Evolutionary conservation across 2,113 vertebrate species (phyloP).

Genomic region (Zosterops borbonicus): DNA sequence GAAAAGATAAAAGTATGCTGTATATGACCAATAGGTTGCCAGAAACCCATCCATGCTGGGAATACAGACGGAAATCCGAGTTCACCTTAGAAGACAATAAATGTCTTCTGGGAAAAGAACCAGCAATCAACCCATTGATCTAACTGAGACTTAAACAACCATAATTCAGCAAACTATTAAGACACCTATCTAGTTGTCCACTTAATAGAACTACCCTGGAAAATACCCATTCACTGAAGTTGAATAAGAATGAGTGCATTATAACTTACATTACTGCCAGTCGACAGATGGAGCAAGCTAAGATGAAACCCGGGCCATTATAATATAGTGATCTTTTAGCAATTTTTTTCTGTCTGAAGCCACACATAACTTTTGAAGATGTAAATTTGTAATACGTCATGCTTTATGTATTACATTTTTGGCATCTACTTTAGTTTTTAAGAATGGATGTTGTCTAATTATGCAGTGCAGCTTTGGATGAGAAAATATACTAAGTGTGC

Average conservation of each 20-base stretch:
- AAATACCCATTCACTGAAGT: constrained; percentile 31
- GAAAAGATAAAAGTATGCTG: neutral
- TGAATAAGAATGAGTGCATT: constrained; percentile 46
- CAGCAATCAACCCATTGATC: constrained; percentile 46
- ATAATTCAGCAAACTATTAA: constrained; percentile 50
- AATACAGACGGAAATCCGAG: neutral
- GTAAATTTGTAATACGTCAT: constrained; percentile 78
- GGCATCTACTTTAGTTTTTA: constrained; percentile 82
- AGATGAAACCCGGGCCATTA: constrained; percentile 37
- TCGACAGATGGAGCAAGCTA: constrained; percentile 25
- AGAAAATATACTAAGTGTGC: constrained; percentile 84
- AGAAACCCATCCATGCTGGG: neutral
- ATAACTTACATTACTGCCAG: constrained; percentile 49
- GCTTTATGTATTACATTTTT: constrained; percentile 78
- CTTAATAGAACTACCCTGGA: constrained; percentile 48
- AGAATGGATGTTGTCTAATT: constrained; percentile 86
- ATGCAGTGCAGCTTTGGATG: constrained; percentile 78
- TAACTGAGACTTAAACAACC: neutral
- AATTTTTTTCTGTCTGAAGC: constrained; percentile 72
- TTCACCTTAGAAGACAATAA: constrained; percentile 59
- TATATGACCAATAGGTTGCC: neutral
- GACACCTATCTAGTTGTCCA: constrained; percentile 46
- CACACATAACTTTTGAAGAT: constrained; percentile 76
- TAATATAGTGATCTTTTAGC: constrained; percentile 65
- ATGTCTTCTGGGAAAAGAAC: constrained; percentile 68